Base-by-base conservation (phyloP, 2,797 vertebrate species). In the Glossophaga mutica region DNA sequence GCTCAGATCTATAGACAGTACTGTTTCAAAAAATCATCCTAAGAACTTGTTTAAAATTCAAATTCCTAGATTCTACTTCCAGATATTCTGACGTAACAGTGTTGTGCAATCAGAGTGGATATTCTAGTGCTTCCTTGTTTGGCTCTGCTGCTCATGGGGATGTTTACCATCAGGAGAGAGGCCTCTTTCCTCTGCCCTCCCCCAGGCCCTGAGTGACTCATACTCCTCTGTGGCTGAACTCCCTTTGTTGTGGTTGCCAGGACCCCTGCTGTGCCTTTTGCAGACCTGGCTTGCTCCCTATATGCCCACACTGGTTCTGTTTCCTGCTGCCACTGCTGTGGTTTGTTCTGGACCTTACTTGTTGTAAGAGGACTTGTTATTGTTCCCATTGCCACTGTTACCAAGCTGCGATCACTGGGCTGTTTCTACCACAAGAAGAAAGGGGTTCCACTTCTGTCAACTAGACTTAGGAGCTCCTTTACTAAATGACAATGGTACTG, bases 91-190 rank as follows among this genome's bases (percentile, higher is more conserved):
- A 82, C 32, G 68, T 29, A 42, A 44, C 73, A 11, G 39, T 46
- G 46, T 59, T 34, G 46, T 32, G 15, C 32, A 74, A 55, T 52
- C 76, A 84, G 42, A 50, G 77, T 70, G 78, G 87, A 39, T 67
- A 52, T 42, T 22, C 95, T 62, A 83, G 78, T 68, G 42, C 87
- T 97, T 95, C 87, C 85, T 94, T 88, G 88, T 89, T 83, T 87
- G 90, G 74, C 37, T 90, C 29, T n/a, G 59, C 68, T 92, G 77
- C 6, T n/a, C 16, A 29, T 7, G n/a, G 37, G 46, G 86, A 73
- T 97, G 96, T 97, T 97, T 96, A 96, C 96, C 92, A 71, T 39
- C n/a, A 5, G 50, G 59, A 92, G 42, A 76, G 62, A 19, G 3
- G 90, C 77, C 59, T 90, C 48, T 46, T 92, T 78, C 73, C 62